Base-by-base conservation (phyloP, 2,888 invertebrate genomes). In the Drosophila nr. perissopoda region DNA sequence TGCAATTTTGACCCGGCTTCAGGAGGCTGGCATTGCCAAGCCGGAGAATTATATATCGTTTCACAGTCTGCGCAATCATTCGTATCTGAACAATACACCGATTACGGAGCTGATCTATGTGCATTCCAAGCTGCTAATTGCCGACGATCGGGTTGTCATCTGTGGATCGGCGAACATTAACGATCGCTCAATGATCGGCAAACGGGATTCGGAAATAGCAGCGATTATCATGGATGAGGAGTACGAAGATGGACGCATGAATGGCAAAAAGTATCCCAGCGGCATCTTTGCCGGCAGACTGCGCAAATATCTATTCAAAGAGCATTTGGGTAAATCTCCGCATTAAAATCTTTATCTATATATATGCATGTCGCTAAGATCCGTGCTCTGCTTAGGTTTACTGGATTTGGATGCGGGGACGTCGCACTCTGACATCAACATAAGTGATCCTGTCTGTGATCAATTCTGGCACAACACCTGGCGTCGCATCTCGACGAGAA, bases 141-240 rank as follows among this genome's bases (percentile, higher is more conserved):
- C 97, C 1, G 99, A 99, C 92, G 99, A 99, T 92, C 95, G 95
- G 81, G 94, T 95, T 4, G 96, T 98, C 0, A 98, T 99, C 76
- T 99, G 99, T 88, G 99, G 99, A 25, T 99, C 99, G 7, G 99
- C 99, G 0, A 99, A 99, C 91, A 98, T 99, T 83, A 99, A 99
- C 91, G 99, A 99, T 92, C 94, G 99, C 60, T 99, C 98, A 65
- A 95, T 99, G 95, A 94, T 98, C 62, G 99, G 99, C 1, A 97
- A 96, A 73, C 94, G 99, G 78, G 99, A 99, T 91, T 99, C 99
- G 0, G 99, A 99, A 94, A 96, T 98, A 8, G 98, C 98, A 4
- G 96, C 98, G 21, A 94, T 98, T 51, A 95, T 98, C 62, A 96
- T 97, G 95, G 97, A 98, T 91, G 96, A 96, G 92, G 95, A 95